Percentiles rank a stretch among this genome's conserved stretches.
phyloP scores from a whole-genome alignment of 2,888 invertebrate species.

The Seira musarum region DNA sequence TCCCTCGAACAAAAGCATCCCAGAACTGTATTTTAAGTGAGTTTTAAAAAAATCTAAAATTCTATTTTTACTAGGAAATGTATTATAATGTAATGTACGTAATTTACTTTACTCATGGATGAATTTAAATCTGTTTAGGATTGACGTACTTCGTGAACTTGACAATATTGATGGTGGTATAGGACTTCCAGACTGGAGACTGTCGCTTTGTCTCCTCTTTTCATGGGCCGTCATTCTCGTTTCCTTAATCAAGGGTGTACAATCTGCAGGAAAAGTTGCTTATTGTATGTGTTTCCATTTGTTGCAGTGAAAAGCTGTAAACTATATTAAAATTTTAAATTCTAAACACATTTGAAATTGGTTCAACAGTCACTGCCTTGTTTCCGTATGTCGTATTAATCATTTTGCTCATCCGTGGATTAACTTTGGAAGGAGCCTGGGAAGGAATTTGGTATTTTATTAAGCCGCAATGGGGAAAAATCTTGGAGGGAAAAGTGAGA shows the following conservation, averaged over 20 bases:
- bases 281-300: too few relatives aligned
- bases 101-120: too few relatives aligned
- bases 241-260: constrained; percentile 82
- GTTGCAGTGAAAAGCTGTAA: too few relatives aligned
- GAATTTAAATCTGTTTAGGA: too few relatives aligned
- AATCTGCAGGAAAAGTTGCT: constrained; percentile 78
- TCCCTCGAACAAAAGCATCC: constrained; percentile 72
- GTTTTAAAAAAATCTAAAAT: constrained; percentile 67
- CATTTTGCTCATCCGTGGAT: constrained; percentile 75
- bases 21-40: constrained; percentile 74
- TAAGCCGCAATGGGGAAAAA: constrained; percentile 83
- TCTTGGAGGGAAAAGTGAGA: constrained; percentile 77
- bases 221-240: constrained; percentile 82
- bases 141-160: constrained; percentile 75
- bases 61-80: not conserved
- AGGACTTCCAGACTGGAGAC: constrained; percentile 76
- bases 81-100: not conserved
- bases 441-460: constrained; percentile 85
- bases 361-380: constrained; percentile 75
- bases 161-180: constrained; percentile 75
- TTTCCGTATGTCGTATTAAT: constrained; percentile 87
- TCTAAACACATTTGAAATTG: too few relatives aligned
- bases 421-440: constrained; percentile 78
- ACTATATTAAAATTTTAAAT: too few relatives aligned
- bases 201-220: constrained; percentile 72